Evolutionary conservation across 2,888 invertebrate genomes (phyloP).

Genomic region (Dendrolimus pini): DNA sequence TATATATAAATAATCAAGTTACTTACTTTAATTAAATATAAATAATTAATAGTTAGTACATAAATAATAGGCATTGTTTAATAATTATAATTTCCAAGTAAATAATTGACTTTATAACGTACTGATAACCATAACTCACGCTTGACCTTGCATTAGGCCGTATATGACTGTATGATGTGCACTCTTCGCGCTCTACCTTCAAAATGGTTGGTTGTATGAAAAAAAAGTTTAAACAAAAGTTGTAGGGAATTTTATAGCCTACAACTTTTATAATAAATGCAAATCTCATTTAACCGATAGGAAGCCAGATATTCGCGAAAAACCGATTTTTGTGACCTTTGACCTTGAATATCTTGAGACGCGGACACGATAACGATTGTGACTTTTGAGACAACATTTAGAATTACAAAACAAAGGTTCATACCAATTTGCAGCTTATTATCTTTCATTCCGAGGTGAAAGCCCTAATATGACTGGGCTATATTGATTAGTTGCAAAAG

Average conservation of each 20-base stretch:
- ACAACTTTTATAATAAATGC: constrained; percentile 12
- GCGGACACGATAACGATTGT: constrained; percentile 9
- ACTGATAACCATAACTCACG: constrained; percentile 19
- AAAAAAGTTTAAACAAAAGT: no score
- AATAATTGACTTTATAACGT: constrained; percentile 14
- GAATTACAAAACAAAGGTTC: constrained; percentile 9
- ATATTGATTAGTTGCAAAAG: no score
- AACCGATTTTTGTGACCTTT: constrained; percentile 4
- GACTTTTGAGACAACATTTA: constrained; percentile 9
- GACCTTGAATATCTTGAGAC: constrained; percentile 10
- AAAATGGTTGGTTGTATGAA: constrained; percentile 12
- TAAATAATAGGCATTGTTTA: constrained; percentile 14
- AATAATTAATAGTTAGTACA: constrained; percentile 14
- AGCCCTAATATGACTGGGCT: no score
- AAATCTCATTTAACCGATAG: constrained; percentile 10
- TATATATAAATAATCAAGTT: constrained; percentile 9
- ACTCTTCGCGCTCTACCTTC: constrained; percentile 16
- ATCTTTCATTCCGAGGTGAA: constrained; percentile 7
- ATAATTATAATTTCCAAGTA: constrained; percentile 6
- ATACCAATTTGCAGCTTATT: constrained; percentile 10
- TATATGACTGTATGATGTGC: constrained; percentile 17
- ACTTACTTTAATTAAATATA: constrained; percentile 10
- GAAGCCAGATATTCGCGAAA: constrained; percentile 11
- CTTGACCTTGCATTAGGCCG: constrained; percentile 20
- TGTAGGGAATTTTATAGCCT: constrained; percentile 10